Percentiles rank a stretch among this genome's conserved stretches.
Evolutionary conservation across 2,797 vertebrate genomes (phyloP).

Genomic region (Bradypodion ventrale): DNA sequence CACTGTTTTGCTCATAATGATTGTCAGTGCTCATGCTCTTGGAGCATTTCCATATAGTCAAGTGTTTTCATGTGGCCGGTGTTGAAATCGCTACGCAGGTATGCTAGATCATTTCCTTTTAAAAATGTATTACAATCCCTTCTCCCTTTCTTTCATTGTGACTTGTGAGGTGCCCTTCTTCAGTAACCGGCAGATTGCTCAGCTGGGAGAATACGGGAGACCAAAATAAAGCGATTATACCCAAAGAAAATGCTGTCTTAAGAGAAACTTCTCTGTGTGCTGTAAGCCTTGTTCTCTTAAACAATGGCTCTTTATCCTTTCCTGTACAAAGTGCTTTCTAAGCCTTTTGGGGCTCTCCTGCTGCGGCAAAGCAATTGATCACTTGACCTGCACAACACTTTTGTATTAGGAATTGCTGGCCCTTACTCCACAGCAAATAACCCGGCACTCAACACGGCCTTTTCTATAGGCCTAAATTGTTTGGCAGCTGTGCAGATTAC

Average conservation of each 20-base stretch:
- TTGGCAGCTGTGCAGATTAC: constrained; percentile 19
- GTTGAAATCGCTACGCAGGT: neutral
- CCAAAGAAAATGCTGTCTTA: constrained; percentile 11
- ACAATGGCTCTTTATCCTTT: constrained; percentile 15
- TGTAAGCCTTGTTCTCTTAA: constrained; percentile 22
- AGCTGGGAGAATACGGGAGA: neutral
- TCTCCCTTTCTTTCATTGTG: neutral
- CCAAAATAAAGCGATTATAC: constrained; percentile 9
- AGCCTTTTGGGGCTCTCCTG: constrained; percentile 18
- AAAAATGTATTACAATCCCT: neutral
- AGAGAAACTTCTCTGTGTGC: constrained; percentile 14
- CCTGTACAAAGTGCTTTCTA: constrained; percentile 9
- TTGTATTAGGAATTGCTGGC: constrained; percentile 13
- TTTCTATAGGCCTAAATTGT: constrained; percentile 25
- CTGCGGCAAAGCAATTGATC: constrained; percentile 27
- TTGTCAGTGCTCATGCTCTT: neutral
- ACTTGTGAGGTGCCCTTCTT: neutral
- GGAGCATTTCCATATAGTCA: neutral
- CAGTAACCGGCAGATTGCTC: neutral
- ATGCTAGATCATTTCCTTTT: neutral
- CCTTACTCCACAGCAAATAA: constrained; percentile 10
- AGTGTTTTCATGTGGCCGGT: neutral
- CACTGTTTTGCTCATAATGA: too few relatives aligned
- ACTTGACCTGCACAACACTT: constrained; percentile 15
- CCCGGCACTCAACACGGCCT: constrained; percentile 11